These are phyloP conservation scores for Ornithorhynchus anatinus DNA, from an alignment of 2,113 vertebrate genomes.

Conservation along the genomic window DNA sequence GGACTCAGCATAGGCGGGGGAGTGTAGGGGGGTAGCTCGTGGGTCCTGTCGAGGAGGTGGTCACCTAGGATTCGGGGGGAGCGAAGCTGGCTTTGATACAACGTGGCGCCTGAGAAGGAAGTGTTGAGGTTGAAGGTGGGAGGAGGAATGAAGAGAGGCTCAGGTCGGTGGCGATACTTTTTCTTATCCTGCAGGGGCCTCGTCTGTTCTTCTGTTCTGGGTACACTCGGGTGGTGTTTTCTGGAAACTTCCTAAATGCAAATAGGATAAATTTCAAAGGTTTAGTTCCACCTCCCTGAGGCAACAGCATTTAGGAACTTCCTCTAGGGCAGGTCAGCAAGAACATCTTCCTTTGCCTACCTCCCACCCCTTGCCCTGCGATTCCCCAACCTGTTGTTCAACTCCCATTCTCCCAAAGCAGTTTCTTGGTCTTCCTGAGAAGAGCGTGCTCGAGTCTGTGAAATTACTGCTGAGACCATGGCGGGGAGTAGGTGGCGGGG, in stretches of 20 bases:
- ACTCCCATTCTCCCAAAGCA: neutral
- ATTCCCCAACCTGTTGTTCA: neutral
- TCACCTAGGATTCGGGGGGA: conserved; percentile 75
- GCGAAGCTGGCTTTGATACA: conserved; percentile 87
- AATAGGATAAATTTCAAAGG: neutral
- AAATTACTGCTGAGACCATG: conserved; percentile 40
- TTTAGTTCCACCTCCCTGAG: neutral
- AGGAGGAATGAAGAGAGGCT: conserved; percentile 85
- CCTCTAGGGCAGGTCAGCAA: neutral
- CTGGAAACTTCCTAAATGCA: conserved; percentile 68
- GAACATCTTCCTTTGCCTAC: neutral
- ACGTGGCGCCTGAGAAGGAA: conserved; percentile 72
- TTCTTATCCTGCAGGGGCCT: conserved; percentile 74
- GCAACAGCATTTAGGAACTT: neutral
- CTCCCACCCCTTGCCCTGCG: neutral
- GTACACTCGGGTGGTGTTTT: conserved; percentile 54
- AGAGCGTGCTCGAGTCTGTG: conserved; percentile 24
- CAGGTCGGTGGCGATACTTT: conserved; percentile 77
- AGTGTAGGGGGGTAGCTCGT: conserved; percentile 78
- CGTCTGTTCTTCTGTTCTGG: conserved; percentile 68
- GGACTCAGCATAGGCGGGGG: conserved; percentile 89
- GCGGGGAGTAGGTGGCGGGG: conserved; percentile 1
- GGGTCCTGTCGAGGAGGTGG: conserved; percentile 66
- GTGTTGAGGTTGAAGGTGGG: conserved; percentile 62
- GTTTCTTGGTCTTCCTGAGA: conserved; percentile 7